These are phyloP conservation scores for Denticeps clupeoides DNA, from an alignment of 2,797 vertebrate genomes.

Conservation along the genomic window DNA sequence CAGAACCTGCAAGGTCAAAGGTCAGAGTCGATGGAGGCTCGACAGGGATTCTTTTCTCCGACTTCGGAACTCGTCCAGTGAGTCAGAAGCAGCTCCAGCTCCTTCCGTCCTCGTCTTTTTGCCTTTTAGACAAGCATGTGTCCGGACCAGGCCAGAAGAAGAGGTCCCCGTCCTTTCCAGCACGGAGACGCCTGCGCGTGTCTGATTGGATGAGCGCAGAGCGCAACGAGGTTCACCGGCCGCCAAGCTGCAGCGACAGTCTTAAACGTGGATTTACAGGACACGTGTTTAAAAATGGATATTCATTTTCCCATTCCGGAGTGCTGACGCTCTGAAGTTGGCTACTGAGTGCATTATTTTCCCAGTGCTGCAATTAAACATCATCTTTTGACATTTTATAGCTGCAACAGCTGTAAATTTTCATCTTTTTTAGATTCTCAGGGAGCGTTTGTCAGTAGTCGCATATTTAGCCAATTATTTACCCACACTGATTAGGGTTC, in stretches of 20 bases:
- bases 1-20: too few species aligned
- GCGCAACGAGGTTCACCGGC: not conserved
- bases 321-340: not conserved
- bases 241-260: not conserved
- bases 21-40: too few species aligned
- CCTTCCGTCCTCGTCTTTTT: too few species aligned
- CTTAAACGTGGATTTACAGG: not conserved
- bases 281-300: not conserved
- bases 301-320: not conserved
- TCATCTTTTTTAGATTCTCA: not conserved
- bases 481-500: not conserved
- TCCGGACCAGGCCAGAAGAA: too few species aligned
- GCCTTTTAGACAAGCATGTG: too few species aligned
- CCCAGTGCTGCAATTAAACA: not conserved
- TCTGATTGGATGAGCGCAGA: too few species aligned
- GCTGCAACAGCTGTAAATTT: slow-evolving; percentile 2
- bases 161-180: too few species aligned
- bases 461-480: not conserved
- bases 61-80: too few species aligned
- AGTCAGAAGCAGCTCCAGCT: too few species aligned
- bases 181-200: too few species aligned
- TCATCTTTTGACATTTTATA: not conserved
- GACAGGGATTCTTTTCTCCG: too few species aligned
- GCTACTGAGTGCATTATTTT: not conserved
- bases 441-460: not conserved